These are phyloP conservation scores for Silurus asotus DNA, from an alignment of 2,113 vertebrate species.

Conservation along the genomic window DNA sequence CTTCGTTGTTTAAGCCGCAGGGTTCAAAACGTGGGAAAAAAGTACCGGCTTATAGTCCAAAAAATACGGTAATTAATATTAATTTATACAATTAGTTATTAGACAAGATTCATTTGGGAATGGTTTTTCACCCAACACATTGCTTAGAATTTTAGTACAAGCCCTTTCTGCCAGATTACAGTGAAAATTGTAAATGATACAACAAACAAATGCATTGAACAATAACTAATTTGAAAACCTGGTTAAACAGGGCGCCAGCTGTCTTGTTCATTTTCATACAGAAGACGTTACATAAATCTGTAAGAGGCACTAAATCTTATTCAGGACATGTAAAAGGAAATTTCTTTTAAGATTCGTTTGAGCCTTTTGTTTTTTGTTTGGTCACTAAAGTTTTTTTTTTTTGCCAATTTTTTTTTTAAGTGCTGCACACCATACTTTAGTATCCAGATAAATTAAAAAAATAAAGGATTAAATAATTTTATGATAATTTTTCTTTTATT, in stretches of 20 bases:
- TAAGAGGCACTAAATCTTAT: neutral
- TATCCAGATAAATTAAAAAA: neutral
- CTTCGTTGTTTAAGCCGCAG: too few species aligned
- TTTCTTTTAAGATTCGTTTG: neutral
- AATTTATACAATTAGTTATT: neutral
- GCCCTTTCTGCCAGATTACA: neutral
- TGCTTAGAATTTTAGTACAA: neutral
- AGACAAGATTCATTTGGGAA: neutral
- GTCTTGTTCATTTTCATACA: neutral
- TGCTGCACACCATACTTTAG: neutral
- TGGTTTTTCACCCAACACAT: neutral
- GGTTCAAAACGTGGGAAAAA: too few species aligned
- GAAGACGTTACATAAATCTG: neutral
- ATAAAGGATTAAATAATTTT: neutral
- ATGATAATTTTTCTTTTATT: neutral
- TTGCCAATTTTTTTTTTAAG: too few species aligned
- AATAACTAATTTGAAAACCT: neutral
- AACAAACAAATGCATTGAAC: neutral
- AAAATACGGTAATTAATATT: neutral
- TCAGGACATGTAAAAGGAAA: neutral
- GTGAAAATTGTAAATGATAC: neutral
- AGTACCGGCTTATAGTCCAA: too few species aligned
- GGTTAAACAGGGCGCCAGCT: neutral
- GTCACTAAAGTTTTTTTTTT: neutral
- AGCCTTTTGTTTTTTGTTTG: neutral